phyloP scores from a whole-genome alignment of 2,113 vertebrate genomes.

The Tragulus kanchil region DNA sequence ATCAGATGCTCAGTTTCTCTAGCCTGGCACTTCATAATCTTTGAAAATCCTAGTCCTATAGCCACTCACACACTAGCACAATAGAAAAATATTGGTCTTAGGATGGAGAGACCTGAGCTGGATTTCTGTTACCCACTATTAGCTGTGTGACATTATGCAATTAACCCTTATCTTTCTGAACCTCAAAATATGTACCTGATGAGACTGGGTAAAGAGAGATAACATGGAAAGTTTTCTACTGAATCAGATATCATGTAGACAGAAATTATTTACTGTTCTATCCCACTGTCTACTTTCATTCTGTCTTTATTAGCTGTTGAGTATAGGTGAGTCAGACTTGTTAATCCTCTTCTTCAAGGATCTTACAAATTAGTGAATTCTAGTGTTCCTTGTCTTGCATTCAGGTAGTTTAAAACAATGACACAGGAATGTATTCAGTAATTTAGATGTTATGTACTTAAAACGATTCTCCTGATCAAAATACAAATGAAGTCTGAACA shows the following conservation, averaged over 20 bases:
- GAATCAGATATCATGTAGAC: not conserved
- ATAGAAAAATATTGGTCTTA: not conserved
- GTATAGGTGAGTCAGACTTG: not conserved
- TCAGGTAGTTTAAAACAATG: conserved; percentile 4
- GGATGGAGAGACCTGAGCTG: not conserved
- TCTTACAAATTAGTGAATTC: not conserved
- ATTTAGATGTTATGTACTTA: not conserved
- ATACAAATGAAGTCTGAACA: not conserved
- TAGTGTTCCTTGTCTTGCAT: not conserved
- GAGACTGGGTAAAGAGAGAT: not conserved
- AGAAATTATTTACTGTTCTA: not conserved
- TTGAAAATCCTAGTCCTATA: not conserved
- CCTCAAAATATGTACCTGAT: not conserved
- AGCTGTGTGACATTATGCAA: not conserved
- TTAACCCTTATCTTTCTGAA: not conserved
- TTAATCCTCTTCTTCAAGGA: not conserved
- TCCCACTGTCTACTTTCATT: not conserved
- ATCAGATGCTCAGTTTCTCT: not conserved
- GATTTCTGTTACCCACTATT: not conserved
- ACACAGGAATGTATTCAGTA: not conserved
- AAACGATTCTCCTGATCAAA: not conserved
- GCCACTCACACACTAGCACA: not conserved
- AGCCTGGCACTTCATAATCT: not conserved
- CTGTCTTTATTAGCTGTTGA: not conserved
- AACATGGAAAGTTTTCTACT: conserved; percentile 26